Percentiles rank a stretch among this genome's conserved stretches.
Conservation (phyloP, 2,113 vertebrate genomes). For the Pao palembangensis region DNA sequence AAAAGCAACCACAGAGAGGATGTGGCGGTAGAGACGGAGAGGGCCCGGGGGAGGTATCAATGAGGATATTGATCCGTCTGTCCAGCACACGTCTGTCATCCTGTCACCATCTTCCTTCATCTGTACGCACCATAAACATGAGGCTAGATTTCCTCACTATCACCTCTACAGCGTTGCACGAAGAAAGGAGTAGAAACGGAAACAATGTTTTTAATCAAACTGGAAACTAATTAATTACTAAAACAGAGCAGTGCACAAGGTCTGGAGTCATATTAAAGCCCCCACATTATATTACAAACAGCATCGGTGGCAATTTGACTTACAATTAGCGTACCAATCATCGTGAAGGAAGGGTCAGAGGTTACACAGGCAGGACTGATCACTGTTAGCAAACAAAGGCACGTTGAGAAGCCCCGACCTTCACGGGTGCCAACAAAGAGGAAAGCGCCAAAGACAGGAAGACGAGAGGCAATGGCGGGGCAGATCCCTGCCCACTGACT, state of each 20-base stretch:
- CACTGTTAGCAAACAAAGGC: slow-evolving; percentile 25
- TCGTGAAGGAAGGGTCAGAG: not conserved
- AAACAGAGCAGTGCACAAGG: no score
- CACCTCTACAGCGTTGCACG: slow-evolving; percentile 10
- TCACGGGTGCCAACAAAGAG: slow-evolving; percentile 25
- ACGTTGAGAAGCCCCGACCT: slow-evolving; percentile 14
- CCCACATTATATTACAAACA: no score
- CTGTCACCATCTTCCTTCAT: slow-evolving; percentile 41
- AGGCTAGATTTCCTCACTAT: slow-evolving; percentile 16
- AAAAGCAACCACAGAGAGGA: slow-evolving; percentile 43
- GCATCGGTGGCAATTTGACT: no score
- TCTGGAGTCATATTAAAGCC: no score
- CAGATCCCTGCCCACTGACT: not conserved
- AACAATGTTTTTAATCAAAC: no score
- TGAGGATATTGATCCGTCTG: slow-evolving; percentile 53
- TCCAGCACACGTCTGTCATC: slow-evolving; percentile 43
- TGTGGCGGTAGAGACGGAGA: slow-evolving; percentile 22
- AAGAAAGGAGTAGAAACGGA: not conserved
- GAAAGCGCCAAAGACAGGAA: not conserved
- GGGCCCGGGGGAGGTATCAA: slow-evolving; percentile 56
- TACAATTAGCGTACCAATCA: no score
- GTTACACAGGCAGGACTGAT: slow-evolving; percentile 3
- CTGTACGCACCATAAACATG: slow-evolving; percentile 29
- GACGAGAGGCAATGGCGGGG: not conserved
- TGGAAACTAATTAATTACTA: no score